Conservation (phyloP, 1,140 invertebrate genomes). For the Tetranychus cinnabarinus region DNA sequence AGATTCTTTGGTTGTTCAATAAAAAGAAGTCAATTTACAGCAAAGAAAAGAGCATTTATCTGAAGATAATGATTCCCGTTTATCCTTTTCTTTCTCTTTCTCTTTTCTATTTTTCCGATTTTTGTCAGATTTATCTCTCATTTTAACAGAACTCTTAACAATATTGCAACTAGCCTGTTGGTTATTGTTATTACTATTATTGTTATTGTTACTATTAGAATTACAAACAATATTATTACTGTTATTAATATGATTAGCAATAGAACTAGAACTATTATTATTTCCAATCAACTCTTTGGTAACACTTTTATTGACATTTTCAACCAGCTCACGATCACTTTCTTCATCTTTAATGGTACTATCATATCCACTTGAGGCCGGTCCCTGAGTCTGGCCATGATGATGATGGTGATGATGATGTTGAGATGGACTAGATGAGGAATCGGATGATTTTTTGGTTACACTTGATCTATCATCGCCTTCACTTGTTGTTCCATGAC, state of each 20-base stretch:
- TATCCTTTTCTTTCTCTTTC: background rate
- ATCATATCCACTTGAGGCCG: slow-evolving; percentile 6
- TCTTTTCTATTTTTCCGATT: background rate
- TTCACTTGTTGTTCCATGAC: slow-evolving; percentile 7
- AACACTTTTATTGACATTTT: background rate
- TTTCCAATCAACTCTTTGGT: background rate
- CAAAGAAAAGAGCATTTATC: background rate
- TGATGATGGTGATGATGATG: background rate
- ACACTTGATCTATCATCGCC: slow-evolving; percentile 2
- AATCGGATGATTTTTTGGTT: background rate
- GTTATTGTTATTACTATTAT: too few species aligned
- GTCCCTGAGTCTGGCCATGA: background rate
- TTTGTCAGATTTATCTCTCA: background rate
- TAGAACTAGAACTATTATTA: too few species aligned
- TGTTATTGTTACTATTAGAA: too few species aligned
- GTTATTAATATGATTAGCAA: too few species aligned
- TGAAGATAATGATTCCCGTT: background rate
- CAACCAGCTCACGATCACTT: background rate
- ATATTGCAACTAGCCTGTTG: too few species aligned
- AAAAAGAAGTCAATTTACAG: background rate
- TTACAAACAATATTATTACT: too few species aligned
- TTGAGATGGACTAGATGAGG: background rate
- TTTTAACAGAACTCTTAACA: background rate
- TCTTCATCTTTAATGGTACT: slow-evolving; percentile 7
- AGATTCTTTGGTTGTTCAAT: background rate